phyloP scores from a whole-genome alignment of 2,888 invertebrate genomes.

The Nemotelus pantherinus region DNA sequence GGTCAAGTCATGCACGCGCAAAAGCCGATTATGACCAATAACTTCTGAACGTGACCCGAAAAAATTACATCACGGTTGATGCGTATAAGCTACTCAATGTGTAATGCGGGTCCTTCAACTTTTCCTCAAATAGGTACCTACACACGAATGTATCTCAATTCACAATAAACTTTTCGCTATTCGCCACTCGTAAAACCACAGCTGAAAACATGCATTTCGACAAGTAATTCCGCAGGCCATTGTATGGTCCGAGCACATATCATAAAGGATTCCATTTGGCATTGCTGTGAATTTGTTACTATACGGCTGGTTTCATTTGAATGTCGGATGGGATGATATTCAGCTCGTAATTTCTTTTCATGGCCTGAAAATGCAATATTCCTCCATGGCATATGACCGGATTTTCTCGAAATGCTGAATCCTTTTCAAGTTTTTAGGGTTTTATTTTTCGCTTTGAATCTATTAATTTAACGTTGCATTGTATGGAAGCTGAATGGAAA shows the following conservation, averaged over 20 bases:
- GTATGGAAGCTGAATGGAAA: background rate
- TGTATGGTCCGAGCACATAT: background rate
- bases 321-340: conserved; percentile 9
- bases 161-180: too few species aligned
- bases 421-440: background rate
- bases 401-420: background rate
- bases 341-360: conserved; percentile 6
- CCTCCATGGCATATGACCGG: background rate
- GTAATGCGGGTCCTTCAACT: too few species aligned
- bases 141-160: too few species aligned
- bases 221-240: background rate
- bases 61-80: background rate
- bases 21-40: conserved; percentile 17
- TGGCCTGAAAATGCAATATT: conserved; percentile 15
- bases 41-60: conserved; percentile 11
- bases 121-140: too few species aligned
- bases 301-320: conserved; percentile 8
- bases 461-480: background rate
- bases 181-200: too few species aligned
- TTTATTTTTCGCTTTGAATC: background rate
- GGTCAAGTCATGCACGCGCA: background rate
- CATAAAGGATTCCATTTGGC: conserved; percentile 16
- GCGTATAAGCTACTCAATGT: background rate
- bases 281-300: conserved; percentile 8
- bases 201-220: conserved; percentile 1